Evolutionary conservation across 2,797 vertebrate genomes (phyloP).

Genomic region (Eulemur coronatus): DNA sequence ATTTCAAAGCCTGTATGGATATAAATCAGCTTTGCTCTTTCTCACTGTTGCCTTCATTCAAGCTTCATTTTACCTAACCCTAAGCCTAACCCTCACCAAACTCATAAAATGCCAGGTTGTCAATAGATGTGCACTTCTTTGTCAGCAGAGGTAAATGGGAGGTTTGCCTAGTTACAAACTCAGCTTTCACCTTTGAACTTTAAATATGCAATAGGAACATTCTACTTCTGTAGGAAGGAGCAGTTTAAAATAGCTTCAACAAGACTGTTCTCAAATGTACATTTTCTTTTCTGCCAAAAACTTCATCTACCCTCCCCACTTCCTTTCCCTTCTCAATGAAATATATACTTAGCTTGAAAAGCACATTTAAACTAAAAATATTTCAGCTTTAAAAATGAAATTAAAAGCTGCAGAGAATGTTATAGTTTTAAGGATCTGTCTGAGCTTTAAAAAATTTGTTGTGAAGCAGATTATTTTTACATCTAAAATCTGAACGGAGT

Average conservation of each 20-base stretch:
- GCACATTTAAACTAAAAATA: constrained; percentile 20
- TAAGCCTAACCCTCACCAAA: not conserved
- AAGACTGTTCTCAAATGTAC: not conserved
- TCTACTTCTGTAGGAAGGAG: not conserved
- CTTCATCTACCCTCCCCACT: not conserved
- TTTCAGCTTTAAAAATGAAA: constrained; percentile 12
- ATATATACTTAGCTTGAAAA: constrained; percentile 23
- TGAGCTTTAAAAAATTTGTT: not conserved
- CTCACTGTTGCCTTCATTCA: not conserved
- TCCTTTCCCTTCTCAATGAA: not conserved
- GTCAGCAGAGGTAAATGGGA: not conserved
- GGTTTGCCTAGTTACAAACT: not conserved
- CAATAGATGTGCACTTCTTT: not conserved
- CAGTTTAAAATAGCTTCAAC: not conserved
- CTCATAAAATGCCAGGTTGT: not conserved
- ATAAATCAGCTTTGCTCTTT: not conserved
- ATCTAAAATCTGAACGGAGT: constrained; percentile 8
- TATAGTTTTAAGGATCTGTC: not conserved
- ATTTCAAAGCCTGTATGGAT: not conserved
- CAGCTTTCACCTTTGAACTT: not conserved
- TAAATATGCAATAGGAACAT: not conserved
- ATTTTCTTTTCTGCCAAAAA: not conserved
- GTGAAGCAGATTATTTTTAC: constrained; percentile 18
- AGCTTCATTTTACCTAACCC: not conserved
- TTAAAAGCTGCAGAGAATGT: constrained; percentile 21